A percentile compares a stretch with the other conserved stretches of the same genome.
Evolutionary conservation across 1,140 invertebrate genomes (phyloP).

Genomic region (Drosophila novamexicana): DNA sequence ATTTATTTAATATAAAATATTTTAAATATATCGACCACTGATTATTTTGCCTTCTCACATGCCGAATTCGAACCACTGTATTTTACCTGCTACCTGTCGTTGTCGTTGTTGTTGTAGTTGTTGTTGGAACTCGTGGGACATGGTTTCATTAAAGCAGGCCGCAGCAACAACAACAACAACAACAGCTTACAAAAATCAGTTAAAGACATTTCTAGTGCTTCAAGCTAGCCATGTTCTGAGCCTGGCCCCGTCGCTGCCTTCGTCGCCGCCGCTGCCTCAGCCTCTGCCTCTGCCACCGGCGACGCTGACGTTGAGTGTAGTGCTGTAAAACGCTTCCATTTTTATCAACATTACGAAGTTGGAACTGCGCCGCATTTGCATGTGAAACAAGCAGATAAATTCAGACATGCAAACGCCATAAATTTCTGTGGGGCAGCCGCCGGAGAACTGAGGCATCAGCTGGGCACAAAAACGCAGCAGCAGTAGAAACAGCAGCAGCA

Average conservation of each 20-base stretch:
- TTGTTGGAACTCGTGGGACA: constrained; percentile 49
- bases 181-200: constrained; percentile 56
- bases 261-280: not conserved
- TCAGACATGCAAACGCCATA: constrained; percentile 80
- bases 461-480: constrained; percentile 16
- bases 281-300: constrained; percentile 8
- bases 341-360: constrained; percentile 79
- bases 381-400: constrained; percentile 83
- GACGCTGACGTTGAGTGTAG: not conserved
- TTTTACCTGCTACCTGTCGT: constrained; percentile 23
- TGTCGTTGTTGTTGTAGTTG: constrained; percentile 1
- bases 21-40: too few relatives aligned
- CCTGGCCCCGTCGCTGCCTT: not conserved
- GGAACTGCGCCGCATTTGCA: constrained; percentile 74
- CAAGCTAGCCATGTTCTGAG: constrained; percentile 61
- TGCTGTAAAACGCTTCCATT: constrained; percentile 73
- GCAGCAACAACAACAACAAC: constrained; percentile 28
- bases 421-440: constrained; percentile 55
- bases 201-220: constrained; percentile 59
- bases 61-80: not conserved
- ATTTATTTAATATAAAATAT: too few relatives aligned
- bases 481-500: constrained; percentile 39
- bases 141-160: constrained; percentile 63
- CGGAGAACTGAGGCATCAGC: constrained; percentile 16
- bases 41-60: not conserved